phyloP scores from a whole-genome alignment of 2,113 vertebrate species.

The Trachemys scripta region DNA sequence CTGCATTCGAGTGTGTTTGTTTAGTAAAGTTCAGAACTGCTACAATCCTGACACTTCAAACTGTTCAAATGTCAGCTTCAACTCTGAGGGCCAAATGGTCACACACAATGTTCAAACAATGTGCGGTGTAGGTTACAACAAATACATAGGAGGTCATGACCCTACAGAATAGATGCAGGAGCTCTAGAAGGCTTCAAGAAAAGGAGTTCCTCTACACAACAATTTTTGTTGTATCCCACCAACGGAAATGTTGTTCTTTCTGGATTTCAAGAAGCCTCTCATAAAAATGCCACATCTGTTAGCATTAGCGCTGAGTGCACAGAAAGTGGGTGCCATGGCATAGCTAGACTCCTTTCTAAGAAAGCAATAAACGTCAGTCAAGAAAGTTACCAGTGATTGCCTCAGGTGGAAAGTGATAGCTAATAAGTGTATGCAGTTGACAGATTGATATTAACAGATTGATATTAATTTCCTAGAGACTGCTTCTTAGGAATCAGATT shows the following conservation, averaged over 20 bases:
- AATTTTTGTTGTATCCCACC: not conserved
- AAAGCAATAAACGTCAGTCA: not conserved
- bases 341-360: not conserved
- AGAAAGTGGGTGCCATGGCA: not conserved
- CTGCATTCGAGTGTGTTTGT: constrained; percentile 14
- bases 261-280: constrained; percentile 32
- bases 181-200: constrained; percentile 13
- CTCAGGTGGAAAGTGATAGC: constrained; percentile 13
- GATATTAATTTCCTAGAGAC: not conserved
- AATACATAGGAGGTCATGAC: not conserved
- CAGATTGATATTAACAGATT: not conserved
- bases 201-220: not conserved
- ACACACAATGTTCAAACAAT: not conserved
- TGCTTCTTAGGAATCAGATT: constrained; percentile 4
- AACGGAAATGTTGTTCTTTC: not conserved
- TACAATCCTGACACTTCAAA: not conserved
- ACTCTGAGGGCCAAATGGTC: constrained; percentile 20
- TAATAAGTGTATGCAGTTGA: not conserved
- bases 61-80: not conserved
- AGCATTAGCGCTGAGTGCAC: not conserved
- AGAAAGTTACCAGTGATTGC: not conserved
- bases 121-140: not conserved
- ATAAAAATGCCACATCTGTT: not conserved
- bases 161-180: not conserved
- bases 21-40: constrained; percentile 43